Conservation (phyloP, 2,888 invertebrate species). For the Machimus atricapillus region DNA sequence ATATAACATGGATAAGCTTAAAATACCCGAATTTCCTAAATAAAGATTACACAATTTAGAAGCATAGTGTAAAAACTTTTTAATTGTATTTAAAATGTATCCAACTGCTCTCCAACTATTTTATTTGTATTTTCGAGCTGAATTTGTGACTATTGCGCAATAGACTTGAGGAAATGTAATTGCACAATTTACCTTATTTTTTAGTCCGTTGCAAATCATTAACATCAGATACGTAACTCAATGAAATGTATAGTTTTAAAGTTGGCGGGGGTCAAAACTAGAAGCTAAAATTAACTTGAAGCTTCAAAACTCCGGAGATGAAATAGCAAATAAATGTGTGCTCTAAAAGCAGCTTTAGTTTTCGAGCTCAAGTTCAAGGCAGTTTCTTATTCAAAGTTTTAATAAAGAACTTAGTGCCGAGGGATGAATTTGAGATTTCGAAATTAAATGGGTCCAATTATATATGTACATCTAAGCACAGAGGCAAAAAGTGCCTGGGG, state of each 20-base stretch:
- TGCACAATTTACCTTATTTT: conserved; percentile 9
- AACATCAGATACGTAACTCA: not conserved
- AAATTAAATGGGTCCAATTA: not conserved
- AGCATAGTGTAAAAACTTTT: not conserved
- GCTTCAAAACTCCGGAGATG: not conserved
- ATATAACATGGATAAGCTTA: not conserved
- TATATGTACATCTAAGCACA: not conserved
- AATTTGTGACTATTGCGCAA: conserved; percentile 1
- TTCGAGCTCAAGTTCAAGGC: conserved; percentile 25
- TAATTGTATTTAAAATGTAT: not conserved
- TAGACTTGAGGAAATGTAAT: not conserved
- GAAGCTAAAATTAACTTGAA: not conserved
- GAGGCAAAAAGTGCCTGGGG: not conserved
- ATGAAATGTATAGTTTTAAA: not conserved
- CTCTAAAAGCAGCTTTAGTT: not conserved
- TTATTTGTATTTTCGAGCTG: not conserved
- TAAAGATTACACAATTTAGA: not conserved
- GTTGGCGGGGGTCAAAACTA: not conserved
- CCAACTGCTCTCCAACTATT: not conserved
- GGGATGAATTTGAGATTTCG: not conserved
- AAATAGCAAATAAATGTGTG: not conserved
- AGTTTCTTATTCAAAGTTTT: not conserved
- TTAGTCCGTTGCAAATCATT: not conserved
- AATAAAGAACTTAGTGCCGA: not conserved
- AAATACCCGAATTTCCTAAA: not conserved